phyloP scores from a whole-genome alignment of 2,797 vertebrate species.

The Tarsius wallacei region DNA sequence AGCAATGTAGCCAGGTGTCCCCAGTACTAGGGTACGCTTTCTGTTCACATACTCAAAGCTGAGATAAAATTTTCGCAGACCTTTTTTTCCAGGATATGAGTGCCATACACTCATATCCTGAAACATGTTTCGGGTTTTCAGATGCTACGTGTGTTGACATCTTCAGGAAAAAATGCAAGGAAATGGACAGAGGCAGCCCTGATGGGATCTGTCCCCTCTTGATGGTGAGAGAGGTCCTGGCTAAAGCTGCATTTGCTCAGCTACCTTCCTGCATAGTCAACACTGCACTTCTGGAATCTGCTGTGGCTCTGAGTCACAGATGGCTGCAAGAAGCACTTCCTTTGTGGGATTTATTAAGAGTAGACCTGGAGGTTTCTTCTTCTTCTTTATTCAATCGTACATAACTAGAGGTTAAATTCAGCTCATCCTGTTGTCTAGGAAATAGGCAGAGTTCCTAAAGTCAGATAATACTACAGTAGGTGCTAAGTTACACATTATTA shows the following conservation, averaged over 20 bases:
- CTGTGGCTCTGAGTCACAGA: neutral
- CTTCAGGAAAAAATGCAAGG: neutral
- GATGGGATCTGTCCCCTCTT: neutral
- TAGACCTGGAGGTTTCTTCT: neutral
- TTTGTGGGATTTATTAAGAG: neutral
- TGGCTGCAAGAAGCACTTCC: neutral
- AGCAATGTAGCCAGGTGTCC: neutral
- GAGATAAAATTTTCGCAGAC: neutral
- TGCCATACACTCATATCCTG: neutral
- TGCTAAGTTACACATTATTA: neutral
- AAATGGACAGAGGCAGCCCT: neutral
- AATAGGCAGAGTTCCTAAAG: conserved; percentile 30
- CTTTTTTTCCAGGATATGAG: neutral
- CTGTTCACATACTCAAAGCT: neutral
- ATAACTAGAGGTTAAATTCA: conserved; percentile 28
- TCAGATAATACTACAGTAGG: conserved; percentile 29
- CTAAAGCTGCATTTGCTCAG: neutral
- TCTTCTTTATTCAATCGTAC: neutral
- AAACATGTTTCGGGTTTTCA: neutral
- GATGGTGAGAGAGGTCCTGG: too few relatives aligned
- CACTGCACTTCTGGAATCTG: neutral
- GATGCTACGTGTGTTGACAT: neutral
- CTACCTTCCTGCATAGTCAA: neutral
- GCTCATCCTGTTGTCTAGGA: conserved; percentile 54
- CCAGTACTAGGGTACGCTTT: neutral